phyloP scores from a whole-genome alignment of 2,888 invertebrate species.

The Pandemis cinnamomeana region DNA sequence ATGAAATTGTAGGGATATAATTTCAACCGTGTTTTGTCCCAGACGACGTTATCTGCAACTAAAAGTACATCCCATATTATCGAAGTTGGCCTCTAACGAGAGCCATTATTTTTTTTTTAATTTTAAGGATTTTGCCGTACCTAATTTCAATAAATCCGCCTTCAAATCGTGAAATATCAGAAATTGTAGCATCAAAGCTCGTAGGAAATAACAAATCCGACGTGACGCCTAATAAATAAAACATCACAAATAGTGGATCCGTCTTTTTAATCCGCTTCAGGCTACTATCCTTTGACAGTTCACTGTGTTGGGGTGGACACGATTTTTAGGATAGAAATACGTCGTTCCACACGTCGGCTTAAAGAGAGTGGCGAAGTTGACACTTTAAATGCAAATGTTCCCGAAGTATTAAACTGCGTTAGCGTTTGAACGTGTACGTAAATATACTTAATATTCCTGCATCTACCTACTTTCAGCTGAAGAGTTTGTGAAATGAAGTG shows the following conservation, averaged over 20 bases:
- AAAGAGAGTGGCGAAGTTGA: slow-evolving; percentile 59
- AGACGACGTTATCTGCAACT: no score
- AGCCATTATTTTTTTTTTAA: neutral
- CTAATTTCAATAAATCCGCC: slow-evolving; percentile 2
- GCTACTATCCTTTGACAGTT: slow-evolving; percentile 47
- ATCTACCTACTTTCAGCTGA: neutral
- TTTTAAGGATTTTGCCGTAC: neutral
- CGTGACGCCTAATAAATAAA: slow-evolving; percentile 29
- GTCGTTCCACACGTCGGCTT: slow-evolving; percentile 74
- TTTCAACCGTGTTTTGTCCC: no score
- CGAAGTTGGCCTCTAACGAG: neutral
- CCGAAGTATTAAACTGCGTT: neutral
- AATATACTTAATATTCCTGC: neutral
- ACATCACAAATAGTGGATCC: slow-evolving; percentile 38
- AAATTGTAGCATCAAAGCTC: slow-evolving; percentile 15
- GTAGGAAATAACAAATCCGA: slow-evolving; percentile 24
- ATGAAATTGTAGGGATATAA: no score
- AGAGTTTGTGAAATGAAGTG: neutral
- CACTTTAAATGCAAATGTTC: slow-evolving; percentile 57
- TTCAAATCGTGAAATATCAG: neutral
- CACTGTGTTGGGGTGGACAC: slow-evolving; percentile 54
- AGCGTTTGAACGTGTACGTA: neutral
- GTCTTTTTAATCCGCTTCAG: slow-evolving; percentile 51
- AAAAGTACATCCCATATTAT: no score
- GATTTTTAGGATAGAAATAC: slow-evolving; percentile 72